Percentiles rank a stretch among this genome's conserved stretches.
Evolutionary conservation across 2,797 vertebrate species (phyloP).

Genomic region (Peromyscus attwateri): DNA sequence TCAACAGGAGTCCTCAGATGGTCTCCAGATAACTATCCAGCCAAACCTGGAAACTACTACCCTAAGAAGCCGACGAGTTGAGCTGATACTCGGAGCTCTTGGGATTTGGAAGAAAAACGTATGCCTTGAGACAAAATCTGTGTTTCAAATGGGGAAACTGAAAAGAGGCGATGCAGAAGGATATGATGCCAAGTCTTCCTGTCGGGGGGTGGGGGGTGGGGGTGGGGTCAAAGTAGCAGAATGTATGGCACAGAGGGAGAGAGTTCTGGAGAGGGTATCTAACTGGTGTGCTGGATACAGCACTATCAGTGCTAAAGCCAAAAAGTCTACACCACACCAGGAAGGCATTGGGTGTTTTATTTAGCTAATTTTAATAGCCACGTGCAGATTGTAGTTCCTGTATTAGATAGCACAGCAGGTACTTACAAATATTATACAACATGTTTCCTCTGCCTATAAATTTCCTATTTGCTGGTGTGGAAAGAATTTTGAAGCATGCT

Average conservation of each 20-base stretch:
- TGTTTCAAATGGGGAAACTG: neutral
- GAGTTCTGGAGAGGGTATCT: neutral
- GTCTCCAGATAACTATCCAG: neutral
- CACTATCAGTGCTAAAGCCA: neutral
- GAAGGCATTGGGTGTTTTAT: neutral
- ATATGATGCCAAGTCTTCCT: neutral
- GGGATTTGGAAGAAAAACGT: neutral
- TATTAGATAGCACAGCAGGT: neutral
- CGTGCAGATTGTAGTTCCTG: neutral
- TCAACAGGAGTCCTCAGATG: neutral
- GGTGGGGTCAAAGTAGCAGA: neutral
- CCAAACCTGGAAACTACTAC: neutral
- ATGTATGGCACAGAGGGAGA: neutral
- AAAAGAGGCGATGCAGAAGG: neutral
- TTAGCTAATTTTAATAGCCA: conserved; percentile 34
- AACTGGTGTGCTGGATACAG: neutral
- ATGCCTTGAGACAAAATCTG: neutral
- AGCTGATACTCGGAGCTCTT: neutral
- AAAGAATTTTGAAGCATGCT: conserved; percentile 31
- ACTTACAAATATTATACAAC: neutral
- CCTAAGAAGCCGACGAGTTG: neutral
- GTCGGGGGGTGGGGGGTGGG: too few relatives aligned
- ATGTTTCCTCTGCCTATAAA: neutral
- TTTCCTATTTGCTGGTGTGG: neutral
- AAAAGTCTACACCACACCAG: neutral